Conservation (phyloP, 1,140 invertebrate genomes). For the Sinella curviseta region DNA sequence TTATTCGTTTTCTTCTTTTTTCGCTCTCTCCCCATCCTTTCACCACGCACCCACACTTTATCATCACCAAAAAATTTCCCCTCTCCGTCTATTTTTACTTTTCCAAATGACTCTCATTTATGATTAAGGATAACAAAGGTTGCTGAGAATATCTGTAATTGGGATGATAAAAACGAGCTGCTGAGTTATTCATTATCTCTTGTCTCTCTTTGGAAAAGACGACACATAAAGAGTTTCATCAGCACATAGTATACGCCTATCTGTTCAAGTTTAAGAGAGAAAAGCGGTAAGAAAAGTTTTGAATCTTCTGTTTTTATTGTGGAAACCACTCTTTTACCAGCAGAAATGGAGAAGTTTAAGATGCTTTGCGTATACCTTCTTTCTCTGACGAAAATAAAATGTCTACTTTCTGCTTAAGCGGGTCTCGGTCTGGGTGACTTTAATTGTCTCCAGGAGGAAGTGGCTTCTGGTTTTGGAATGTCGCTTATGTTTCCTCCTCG, state of each 20-base stretch:
- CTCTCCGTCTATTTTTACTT: no score
- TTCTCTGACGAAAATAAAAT: no score
- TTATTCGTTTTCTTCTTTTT: not conserved
- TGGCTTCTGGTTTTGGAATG: slow-evolving; percentile 11
- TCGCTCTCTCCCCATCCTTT: not conserved
- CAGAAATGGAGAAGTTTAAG: no score
- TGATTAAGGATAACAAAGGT: slow-evolving; percentile 15
- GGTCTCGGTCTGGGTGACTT: slow-evolving; percentile 1
- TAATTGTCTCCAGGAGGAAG: slow-evolving; percentile 8
- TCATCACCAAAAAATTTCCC: no score
- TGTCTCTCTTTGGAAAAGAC: not conserved
- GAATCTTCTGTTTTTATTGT: no score
- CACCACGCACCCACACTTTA: no score
- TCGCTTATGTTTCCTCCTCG: not conserved
- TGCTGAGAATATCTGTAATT: slow-evolving; percentile 1
- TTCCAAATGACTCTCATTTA: no score
- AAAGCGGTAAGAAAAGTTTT: not conserved
- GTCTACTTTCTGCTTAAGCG: no score
- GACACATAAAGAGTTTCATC: not conserved
- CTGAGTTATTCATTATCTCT: not conserved
- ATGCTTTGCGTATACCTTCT: no score
- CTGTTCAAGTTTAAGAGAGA: not conserved
- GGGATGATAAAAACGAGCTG: slow-evolving; percentile 11
- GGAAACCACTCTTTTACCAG: no score
- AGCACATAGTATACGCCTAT: no score